Base-by-base conservation (phyloP, 1,140 invertebrate genomes). In the Hydropsyche tenuis region DNA sequence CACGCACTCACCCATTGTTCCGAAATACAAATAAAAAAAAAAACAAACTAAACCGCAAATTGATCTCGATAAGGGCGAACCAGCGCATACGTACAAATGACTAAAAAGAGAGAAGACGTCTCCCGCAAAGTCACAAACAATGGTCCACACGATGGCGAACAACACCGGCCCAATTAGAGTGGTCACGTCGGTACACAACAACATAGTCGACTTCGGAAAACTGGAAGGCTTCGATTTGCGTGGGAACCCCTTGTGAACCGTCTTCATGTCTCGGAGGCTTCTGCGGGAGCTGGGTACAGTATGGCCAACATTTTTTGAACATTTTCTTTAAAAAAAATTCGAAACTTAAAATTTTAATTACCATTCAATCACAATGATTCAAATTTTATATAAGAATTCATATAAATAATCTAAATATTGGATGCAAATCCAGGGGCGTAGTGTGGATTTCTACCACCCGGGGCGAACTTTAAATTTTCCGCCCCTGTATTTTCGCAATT, bases 141-240 rank as follows among this genome's bases (percentile, higher is more conserved):
- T 37, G 30, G 30, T 37, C 30, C 30, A 46, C 63, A 65, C 30
- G 30, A 37, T 42, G 22, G 43, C 62, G 69, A 72, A 66, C 14
- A 75, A 68, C 69, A 66, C 18, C 48, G 43, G 51, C 48, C 73
- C 73, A 75, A 75, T 75, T 75, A 75, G 73, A 71, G 27, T 68
- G 69, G 73, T 75, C 73, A 75, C 73, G 73, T 75, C 71, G 68
- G 30, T 9, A 37, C 3, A 37, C 30, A 37, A 37, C 30, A 37
- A 4, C 3, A 9, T 37, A 3, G 30, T 4, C 30, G 3, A 9
- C 30, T 37, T 37, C 30, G 30, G 30, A 37, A 37, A 37, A 37
- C 30, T 37, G 30, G 30, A 37, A 37, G 30, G 3, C 3, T 37
- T 37, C 30, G 30, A 70, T 70, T 70, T 70, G 69, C 51, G 69